phyloP scores from a whole-genome alignment of 2,797 vertebrate genomes.

The Ceryle rudis region DNA sequence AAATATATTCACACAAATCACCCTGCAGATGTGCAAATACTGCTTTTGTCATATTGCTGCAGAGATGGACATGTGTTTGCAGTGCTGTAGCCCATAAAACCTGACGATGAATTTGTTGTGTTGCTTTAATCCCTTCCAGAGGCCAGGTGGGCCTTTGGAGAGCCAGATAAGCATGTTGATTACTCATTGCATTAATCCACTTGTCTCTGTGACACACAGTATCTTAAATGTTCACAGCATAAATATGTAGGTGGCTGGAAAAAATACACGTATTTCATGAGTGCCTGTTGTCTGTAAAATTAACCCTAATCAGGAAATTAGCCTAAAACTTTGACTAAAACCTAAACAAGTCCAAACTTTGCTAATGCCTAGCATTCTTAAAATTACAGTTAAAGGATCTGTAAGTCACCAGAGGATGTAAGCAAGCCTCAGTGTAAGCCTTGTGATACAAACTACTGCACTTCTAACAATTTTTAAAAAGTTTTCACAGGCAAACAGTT shows the following conservation, averaged over 20 bases:
- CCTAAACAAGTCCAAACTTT: background rate
- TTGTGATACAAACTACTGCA: background rate
- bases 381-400: background rate
- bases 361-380: background rate
- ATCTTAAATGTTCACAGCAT: background rate
- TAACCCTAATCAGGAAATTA: background rate
- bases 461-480: background rate
- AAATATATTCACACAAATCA: conserved; percentile 53
- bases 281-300: conserved; percentile 11
- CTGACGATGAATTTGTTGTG: conserved; percentile 49
- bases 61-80: conserved; percentile 47
- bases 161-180: conserved; percentile 39
- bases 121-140: conserved; percentile 53
- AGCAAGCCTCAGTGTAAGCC: background rate
- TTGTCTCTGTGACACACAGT: background rate
- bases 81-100: conserved; percentile 50
- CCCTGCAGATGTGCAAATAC: conserved; percentile 67
- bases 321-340: background rate
- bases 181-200: conserved; percentile 33
- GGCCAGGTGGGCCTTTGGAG: conserved; percentile 49
- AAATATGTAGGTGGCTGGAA: conserved; percentile 23
- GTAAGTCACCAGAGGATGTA: background rate
- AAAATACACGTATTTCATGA: background rate
- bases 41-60: conserved; percentile 43
- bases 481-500: background rate